Conservation (phyloP, 2,888 invertebrate species). For the Ditula angustiorana region DNA sequence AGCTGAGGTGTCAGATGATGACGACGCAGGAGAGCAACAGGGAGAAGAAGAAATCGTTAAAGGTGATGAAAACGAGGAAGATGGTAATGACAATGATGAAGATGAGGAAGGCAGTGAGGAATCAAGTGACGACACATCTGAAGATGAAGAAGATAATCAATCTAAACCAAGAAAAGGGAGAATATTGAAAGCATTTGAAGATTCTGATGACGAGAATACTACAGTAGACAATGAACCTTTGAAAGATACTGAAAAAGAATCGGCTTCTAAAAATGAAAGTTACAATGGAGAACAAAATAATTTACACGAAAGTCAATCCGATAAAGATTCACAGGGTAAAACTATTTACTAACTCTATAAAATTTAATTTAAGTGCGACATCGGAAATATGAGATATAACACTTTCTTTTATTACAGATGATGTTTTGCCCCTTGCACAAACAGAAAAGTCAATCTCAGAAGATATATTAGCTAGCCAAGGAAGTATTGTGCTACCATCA, state of each 20-base stretch:
- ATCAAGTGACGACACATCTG: constrained; percentile 65
- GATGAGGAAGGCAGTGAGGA: constrained; percentile 56
- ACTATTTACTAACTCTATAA: not conserved
- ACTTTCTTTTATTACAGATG: constrained; percentile 60
- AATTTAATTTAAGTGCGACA: too few species aligned
- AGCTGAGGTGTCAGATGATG: constrained; percentile 80
- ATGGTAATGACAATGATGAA: constrained; percentile 47
- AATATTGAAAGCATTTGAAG: constrained; percentile 80
- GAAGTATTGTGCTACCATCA: constrained; percentile 46
- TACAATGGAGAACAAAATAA: constrained; percentile 33
- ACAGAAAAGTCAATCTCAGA: constrained; percentile 62
- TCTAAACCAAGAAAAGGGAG: constrained; percentile 67
- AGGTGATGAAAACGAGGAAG: constrained; percentile 44
- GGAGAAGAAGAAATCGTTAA: constrained; percentile 33
- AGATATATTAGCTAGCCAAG: constrained; percentile 69
- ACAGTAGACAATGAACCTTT: not conserved
- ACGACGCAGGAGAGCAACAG: constrained; percentile 56
- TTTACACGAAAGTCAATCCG: constrained; percentile 44
- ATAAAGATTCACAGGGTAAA: constrained; percentile 67
- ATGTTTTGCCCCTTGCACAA: constrained; percentile 70
- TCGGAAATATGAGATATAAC: constrained; percentile 1
- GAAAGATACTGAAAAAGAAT: constrained; percentile 3
- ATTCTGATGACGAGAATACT: constrained; percentile 74
- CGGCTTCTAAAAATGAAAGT: not conserved
- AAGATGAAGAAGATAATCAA: constrained; percentile 54